Evolutionary conservation across 2,113 vertebrate genomes (phyloP).

Genomic region (Hymenochirus boettgeri): DNA sequence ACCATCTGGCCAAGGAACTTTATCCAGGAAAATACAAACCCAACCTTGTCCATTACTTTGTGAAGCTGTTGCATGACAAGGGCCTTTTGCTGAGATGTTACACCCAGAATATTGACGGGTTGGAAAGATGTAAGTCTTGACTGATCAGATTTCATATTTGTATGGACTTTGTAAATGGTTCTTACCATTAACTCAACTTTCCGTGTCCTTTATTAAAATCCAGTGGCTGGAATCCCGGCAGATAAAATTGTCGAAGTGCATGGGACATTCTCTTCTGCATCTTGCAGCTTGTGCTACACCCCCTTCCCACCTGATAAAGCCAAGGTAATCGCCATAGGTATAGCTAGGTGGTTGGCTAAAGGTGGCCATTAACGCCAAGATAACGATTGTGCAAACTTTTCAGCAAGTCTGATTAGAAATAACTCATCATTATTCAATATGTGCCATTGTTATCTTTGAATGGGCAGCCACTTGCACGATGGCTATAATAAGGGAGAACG

Average conservation of each 20-base stretch:
- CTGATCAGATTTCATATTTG: too few species aligned
- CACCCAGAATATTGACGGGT: constrained; percentile 62
- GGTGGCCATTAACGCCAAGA: too few species aligned
- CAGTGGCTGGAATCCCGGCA: constrained; percentile 82
- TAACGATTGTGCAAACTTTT: too few species aligned
- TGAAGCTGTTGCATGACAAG: constrained; percentile 66
- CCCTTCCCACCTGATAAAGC: constrained; percentile 64
- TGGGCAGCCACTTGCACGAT: too few species aligned
- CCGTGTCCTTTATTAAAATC: too few species aligned
- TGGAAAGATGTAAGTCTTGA: constrained; percentile 64
- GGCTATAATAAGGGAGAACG: too few species aligned
- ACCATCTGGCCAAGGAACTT: constrained; percentile 56
- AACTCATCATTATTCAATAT: too few species aligned
- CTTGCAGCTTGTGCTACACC: constrained; percentile 72
- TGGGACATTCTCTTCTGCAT: constrained; percentile 82
- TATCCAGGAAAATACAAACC: constrained; percentile 64
- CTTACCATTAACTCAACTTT: too few species aligned
- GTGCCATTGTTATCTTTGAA: too few species aligned
- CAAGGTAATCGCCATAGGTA: constrained; percentile 61
- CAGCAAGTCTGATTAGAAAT: too few species aligned
- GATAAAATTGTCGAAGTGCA: constrained; percentile 90
- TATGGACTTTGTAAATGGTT: too few species aligned
- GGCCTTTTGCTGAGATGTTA: constrained; percentile 69
- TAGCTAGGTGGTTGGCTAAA: too few species aligned
- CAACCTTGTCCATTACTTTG: constrained; percentile 57